phyloP scores from a whole-genome alignment of 2,797 vertebrate genomes.

The Enteromius treurensis region DNA sequence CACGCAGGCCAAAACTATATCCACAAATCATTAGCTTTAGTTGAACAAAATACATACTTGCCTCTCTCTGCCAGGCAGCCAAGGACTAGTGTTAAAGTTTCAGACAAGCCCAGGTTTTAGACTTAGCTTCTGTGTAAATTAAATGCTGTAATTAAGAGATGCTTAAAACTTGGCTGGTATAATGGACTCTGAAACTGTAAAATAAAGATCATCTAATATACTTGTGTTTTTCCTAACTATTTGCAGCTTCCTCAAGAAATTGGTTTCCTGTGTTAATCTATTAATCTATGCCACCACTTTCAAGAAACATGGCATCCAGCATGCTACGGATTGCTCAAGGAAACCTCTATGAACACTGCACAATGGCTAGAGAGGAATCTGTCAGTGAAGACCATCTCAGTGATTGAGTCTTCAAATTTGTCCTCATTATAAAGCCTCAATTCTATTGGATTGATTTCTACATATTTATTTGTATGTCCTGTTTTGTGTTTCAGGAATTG shows the following conservation, averaged over 20 bases:
- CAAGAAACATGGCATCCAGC: background rate
- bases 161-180: no score
- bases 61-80: no score
- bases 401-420: background rate
- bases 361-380: background rate
- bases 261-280: background rate
- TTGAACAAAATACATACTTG: no score
- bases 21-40: no score
- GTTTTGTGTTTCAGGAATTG: background rate
- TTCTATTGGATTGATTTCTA: background rate
- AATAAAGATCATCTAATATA: background rate
- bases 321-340: background rate
- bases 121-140: no score
- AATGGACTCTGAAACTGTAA: background rate
- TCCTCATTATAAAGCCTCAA: no score
- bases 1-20: no score
- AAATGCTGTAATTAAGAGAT: no score
- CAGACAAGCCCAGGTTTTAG: no score
- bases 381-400: background rate
- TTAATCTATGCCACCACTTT: background rate
- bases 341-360: background rate
- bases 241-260: background rate
- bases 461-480: background rate
- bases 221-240: background rate
- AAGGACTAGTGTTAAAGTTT: no score